Evolutionary conservation across 2,888 invertebrate species (phyloP).

Genomic region (Dolichomitus sp.): DNA sequence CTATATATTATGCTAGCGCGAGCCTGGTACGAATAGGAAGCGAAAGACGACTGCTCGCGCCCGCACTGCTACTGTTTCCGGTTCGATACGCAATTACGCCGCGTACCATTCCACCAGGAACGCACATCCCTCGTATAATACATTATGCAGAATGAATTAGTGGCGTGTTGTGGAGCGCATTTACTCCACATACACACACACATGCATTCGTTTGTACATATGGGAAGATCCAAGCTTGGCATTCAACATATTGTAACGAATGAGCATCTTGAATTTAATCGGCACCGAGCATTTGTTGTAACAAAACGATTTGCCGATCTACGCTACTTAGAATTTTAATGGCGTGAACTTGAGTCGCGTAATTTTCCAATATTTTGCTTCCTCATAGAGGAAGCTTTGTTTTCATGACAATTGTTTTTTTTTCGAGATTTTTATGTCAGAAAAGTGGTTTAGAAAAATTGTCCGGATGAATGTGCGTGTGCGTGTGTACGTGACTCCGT

Average conservation of each 20-base stretch:
- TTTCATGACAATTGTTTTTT: too few species aligned
- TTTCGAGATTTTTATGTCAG: too few species aligned
- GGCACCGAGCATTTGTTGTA: constrained; percentile 39
- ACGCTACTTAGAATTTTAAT: too few species aligned
- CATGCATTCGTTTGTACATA: not conserved
- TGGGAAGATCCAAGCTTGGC: not conserved
- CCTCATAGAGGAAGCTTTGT: too few species aligned
- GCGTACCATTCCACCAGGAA: constrained; percentile 62
- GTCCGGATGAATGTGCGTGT: too few species aligned
- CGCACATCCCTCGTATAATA: constrained; percentile 47
- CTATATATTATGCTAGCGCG: constrained; percentile 42
- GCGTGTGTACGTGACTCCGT: too few species aligned
- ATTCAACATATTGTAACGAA: constrained; percentile 47
- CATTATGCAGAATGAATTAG: constrained; percentile 53
- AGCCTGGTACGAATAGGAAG: constrained; percentile 65
- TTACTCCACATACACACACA: not conserved
- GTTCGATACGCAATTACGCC: constrained; percentile 71
- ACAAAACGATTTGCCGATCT: constrained; percentile 30
- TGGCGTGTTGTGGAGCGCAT: constrained; percentile 18
- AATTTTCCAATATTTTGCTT: too few species aligned
- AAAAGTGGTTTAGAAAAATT: too few species aligned
- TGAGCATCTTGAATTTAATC: constrained; percentile 62
- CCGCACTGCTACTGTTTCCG: constrained; percentile 66
- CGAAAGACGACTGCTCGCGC: constrained; percentile 51
- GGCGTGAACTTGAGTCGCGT: too few species aligned